phyloP scores from a whole-genome alignment of 1,140 invertebrate genomes.

The Panulirus ornatus region DNA sequence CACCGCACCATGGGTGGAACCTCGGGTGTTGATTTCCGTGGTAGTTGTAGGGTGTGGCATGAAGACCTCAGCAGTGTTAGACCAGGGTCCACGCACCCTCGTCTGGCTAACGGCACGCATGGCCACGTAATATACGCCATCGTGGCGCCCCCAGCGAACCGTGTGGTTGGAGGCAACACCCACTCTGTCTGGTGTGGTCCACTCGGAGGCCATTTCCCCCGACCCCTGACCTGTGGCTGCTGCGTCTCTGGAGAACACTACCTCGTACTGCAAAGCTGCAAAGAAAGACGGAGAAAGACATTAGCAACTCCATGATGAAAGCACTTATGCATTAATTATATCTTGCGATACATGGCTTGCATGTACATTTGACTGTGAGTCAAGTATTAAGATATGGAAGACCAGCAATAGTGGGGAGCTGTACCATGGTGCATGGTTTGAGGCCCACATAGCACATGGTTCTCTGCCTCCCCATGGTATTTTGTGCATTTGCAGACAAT shows the following conservation, averaged over 20 bases:
- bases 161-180: conserved; percentile 45
- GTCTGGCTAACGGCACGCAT: conserved; percentile 79
- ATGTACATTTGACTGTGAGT: too few relatives aligned
- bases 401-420: too few relatives aligned
- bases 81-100: conserved; percentile 79
- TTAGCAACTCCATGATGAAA: too few relatives aligned
- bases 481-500: too few relatives aligned
- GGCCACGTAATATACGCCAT: conserved; percentile 79
- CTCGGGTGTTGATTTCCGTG: conserved; percentile 69
- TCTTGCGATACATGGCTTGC: too few relatives aligned
- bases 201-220: conserved; percentile 57
- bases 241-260: conserved; percentile 65
- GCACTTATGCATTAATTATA: too few relatives aligned
- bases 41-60: conserved; percentile 77
- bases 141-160: conserved; percentile 67
- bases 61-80: conserved; percentile 81
- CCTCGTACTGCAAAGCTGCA: conserved; percentile 70
- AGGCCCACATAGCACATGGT: too few relatives aligned
- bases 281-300: too few relatives aligned
- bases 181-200: conserved; percentile 31
- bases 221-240: conserved; percentile 51
- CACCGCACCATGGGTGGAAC: conserved; percentile 69
- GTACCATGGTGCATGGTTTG: too few relatives aligned
- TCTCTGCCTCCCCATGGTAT: too few relatives aligned
- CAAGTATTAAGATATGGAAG: too few relatives aligned